Base-by-base conservation (phyloP, 1,140 invertebrate species). In the Drosophila ambigua region DNA sequence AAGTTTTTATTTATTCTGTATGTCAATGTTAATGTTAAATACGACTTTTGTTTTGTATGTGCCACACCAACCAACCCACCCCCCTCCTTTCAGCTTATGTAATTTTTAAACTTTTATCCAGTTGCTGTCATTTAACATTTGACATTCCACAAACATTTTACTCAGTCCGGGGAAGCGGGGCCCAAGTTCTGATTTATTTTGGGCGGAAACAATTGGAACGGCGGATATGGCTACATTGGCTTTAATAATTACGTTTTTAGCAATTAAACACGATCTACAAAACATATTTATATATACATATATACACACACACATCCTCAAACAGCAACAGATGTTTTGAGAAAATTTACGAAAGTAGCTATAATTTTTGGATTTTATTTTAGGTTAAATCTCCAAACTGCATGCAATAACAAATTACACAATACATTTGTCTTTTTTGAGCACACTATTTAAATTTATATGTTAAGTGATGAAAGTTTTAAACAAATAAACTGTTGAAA, bases 61-160 rank as follows among this genome's bases (percentile, higher is more conserved):
- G 20, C 57, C 9, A 49, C 46, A 45, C 23, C 50, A 39, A 45
- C 23, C 50, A 31, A 31, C 28, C 8, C 8, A 8, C 8, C 7
- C 28, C 11, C 35, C 23, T 16, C 8, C 53, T 28, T 24, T 15
- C 16, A 11, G n/a, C 45, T 39, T 2, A 57, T 51, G 11, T 51
- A 51, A 51, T 49, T 53, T 74, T 74, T 73, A 15, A 5, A 31
- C 23, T 48, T 49, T 13, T 13, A 60, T 46, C 24, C 4, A 7
- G 13, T 48, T 16, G 52, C 69, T 71, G 73, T 85, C 77, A 85
- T 85, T 85, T 78, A 78, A 71, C 50, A 59, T 55, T 78, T 82
- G 74, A 79, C 83, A 87, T 87, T 87, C 83, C 83, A 79, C 71
- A 78, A 68, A 69, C 60, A 43, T 67, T 28, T 62, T 24, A 39